phyloP scores from a whole-genome alignment of 1,140 invertebrate species.

The Cecropterus lyciades region DNA sequence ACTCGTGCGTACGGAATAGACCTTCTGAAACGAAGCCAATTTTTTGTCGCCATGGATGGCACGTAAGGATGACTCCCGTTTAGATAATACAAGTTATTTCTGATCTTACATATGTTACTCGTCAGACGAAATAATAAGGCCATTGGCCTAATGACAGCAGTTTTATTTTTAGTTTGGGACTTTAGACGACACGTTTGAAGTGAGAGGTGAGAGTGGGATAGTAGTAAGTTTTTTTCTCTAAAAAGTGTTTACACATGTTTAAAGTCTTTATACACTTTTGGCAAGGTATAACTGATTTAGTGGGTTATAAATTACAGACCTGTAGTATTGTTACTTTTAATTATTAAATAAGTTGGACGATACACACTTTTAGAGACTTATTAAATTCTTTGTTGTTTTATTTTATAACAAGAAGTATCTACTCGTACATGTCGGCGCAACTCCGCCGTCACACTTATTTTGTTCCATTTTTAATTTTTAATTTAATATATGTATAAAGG shows the following conservation, averaged over 20 bases:
- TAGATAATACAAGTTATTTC: conserved; percentile 77
- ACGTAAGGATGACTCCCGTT: conserved; percentile 55
- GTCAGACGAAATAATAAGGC: conserved; percentile 79
- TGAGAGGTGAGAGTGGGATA: conserved; percentile 48
- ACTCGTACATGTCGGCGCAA: too few relatives aligned
- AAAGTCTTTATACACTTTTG: conserved; percentile 38
- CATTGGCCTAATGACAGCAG: conserved; percentile 78
- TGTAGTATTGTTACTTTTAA: conserved; percentile 3
- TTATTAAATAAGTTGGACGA: too few relatives aligned
- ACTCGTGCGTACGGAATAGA: too few relatives aligned
- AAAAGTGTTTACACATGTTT: conserved; percentile 1
- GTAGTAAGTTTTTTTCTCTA: conserved; percentile 41
- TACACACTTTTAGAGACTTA: too few relatives aligned
- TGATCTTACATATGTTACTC: conserved; percentile 74
- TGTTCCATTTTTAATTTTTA: too few relatives aligned
- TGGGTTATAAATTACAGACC: conserved; percentile 14
- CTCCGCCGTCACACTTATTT: too few relatives aligned
- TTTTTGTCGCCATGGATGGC: conserved; percentile 54
- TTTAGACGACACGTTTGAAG: conserved; percentile 61
- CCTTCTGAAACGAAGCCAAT: conserved; percentile 58
- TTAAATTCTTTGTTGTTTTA: neutral
- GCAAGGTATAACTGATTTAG: conserved; percentile 31
- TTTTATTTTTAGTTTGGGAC: conserved; percentile 70
- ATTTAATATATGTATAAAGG: too few relatives aligned
- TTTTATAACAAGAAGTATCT: neutral